Evolutionary conservation across 1,140 invertebrate species (phyloP), one percentile per base, ranked within the genome.

Genomic region (Scaptomyza montana): DNA sequence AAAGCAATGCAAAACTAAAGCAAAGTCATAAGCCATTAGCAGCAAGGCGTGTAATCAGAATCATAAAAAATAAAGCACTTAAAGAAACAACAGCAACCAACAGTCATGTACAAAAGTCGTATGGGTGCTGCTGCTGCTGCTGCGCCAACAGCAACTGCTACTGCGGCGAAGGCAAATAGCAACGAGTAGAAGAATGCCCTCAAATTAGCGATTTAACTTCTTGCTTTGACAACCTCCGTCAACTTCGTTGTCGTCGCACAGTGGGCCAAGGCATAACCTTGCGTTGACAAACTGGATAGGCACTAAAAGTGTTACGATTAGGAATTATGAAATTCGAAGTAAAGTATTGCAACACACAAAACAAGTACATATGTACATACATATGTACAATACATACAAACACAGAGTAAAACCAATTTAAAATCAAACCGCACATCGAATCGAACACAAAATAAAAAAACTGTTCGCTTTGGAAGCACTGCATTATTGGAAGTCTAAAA

Each of bases 31-130:
- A 46, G 47, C 36, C 56, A 82, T 51, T 76, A 74, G 80, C 81
- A 86, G 51, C 82, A 78, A 86, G 72, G 70, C 81, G 76, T 89
- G 72, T 81, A 87, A 87, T 85, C 86, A 79, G 67, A 78, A 81
- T 78, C 70, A 72, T 80, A 80, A 67, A 74, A 84, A 64, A 65
- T 73, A 84, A 78, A 77, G 79, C 75, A 82, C 68, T 68, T 7
- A 71, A 56, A 54, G 30, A 62, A 77, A 39, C 36, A 36, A 36
- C 54, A 79, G 41, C 61, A 25, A 21, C 30, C 62, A 67, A 50
- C 57, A 53, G 66, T 54, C 66, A 74, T 74, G 72, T 70, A 60
- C 57, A 70, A 63, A 70, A 74, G 66, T 70, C 67, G 64, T 70
- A 70, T 74, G 67, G 57, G 46, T 49, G 45, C 51, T 63, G 71